Evolutionary conservation across 2,888 invertebrate species (phyloP).

Genomic region (Timema podura): DNA sequence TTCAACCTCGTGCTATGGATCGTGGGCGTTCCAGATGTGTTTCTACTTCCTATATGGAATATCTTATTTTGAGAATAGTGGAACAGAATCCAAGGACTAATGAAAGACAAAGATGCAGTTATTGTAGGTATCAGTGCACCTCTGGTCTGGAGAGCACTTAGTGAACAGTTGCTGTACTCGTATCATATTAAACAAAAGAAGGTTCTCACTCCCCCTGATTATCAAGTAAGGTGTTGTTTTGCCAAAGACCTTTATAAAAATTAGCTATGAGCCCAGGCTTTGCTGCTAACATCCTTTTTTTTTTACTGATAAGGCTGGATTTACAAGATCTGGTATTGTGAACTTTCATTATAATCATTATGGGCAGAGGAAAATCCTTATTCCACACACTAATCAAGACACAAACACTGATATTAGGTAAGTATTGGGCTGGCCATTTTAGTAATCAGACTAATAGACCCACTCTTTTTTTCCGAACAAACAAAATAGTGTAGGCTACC

Average conservation of each 20-base stretch:
- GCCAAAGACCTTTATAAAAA: background rate
- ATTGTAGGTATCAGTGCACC: background rate
- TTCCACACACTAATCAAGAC: background rate
- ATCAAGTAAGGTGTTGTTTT: background rate
- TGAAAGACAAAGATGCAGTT: background rate
- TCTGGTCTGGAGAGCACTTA: background rate
- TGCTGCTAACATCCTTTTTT: background rate
- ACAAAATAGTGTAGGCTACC: background rate
- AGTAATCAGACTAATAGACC: background rate
- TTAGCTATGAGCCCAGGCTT: background rate
- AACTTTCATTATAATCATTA: background rate
- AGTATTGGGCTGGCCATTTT: background rate
- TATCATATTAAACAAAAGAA: background rate
- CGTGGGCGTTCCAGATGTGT: background rate
- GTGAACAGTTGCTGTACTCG: slow-evolving; percentile 1
- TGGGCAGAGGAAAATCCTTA: background rate
- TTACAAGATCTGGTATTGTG: background rate
- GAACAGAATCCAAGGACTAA: background rate
- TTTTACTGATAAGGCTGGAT: background rate
- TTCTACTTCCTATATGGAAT: background rate
- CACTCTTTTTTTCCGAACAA: background rate
- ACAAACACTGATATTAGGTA: background rate
- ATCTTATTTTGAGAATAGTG: background rate
- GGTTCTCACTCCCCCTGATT: background rate
- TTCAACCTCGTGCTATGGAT: background rate